These are phyloP conservation scores for Bilobella aurantiaca DNA, from an alignment of 1,140 invertebrate species.

Conservation along the genomic window DNA sequence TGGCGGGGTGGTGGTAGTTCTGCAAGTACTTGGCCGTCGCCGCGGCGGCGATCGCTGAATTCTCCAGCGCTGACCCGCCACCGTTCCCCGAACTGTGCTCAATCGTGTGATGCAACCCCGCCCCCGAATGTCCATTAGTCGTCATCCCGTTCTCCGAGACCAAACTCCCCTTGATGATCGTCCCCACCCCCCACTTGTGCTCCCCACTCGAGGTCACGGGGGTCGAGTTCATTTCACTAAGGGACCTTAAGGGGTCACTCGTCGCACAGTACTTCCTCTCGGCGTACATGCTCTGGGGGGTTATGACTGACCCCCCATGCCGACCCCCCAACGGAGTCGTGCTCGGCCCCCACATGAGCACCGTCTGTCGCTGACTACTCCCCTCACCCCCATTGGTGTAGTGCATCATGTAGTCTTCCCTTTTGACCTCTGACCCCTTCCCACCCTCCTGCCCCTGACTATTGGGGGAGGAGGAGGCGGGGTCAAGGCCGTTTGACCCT, in stretches of 20 bases:
- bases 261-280: neutral
- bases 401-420: conserved; percentile 21
- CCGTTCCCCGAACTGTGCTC: neutral
- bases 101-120: too few relatives aligned
- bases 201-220: conserved; percentile 8
- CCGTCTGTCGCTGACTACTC: conserved; percentile 36
- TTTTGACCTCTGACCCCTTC: neutral
- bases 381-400: conserved; percentile 29
- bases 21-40: neutral
- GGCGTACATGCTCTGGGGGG: conserved; percentile 20
- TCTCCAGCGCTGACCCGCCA: conserved; percentile 4
- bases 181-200: conserved; percentile 22
- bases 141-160: too few relatives aligned
- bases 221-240: conserved; percentile 21
- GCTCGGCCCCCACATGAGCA: conserved; percentile 39
- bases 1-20: conserved; percentile 5
- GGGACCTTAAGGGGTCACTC: conserved; percentile 16
- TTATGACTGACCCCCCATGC: conserved; percentile 23
- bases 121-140: too few relatives aligned
- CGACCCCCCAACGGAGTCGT: neutral
- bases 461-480: neutral
- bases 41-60: neutral
- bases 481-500: neutral
- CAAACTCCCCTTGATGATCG: conserved; percentile 27
- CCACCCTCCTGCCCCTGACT: neutral